Conservation (phyloP, 53 echinoderm and acorn worm genomes). For the Stichopus horrens region DNA sequence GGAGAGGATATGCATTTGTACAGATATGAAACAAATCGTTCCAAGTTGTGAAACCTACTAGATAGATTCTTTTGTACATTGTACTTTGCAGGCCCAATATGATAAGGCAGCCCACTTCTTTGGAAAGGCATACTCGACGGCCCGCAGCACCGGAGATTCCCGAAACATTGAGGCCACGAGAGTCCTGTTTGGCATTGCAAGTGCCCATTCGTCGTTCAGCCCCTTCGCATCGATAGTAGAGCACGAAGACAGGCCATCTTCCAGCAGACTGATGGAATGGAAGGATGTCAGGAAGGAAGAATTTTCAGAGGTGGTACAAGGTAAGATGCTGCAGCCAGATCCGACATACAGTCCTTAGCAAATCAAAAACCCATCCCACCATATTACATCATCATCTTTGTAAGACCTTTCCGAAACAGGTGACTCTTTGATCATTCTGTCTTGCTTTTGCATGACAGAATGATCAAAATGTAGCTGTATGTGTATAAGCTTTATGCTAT, state of each 20-base stretch:
- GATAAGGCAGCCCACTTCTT: slow-evolving; percentile 90
- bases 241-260: slow-evolving; percentile 54
- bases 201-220: slow-evolving; percentile 74
- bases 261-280: slow-evolving; percentile 80
- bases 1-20: no score
- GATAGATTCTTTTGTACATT: background rate
- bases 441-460: no score
- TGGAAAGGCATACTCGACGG: slow-evolving; percentile 94
- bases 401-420: no score
- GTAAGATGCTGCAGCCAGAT: background rate
- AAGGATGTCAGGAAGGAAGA: slow-evolving; percentile 94
- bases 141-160: slow-evolving; percentile 78
- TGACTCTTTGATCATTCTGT: no score
- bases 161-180: slow-evolving; percentile 66
- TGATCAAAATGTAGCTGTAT: no score
- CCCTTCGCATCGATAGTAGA: slow-evolving; percentile 72
- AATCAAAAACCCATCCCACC: no score
- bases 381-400: no score
- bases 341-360: no score
- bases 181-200: slow-evolving; percentile 88
- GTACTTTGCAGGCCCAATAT: slow-evolving; percentile 78
- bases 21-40: background rate
- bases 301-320: slow-evolving; percentile 59
- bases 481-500: no score
- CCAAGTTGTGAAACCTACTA: background rate